phyloP scores from a whole-genome alignment of 2,888 invertebrate species.

The Dolomedes plantarius region DNA sequence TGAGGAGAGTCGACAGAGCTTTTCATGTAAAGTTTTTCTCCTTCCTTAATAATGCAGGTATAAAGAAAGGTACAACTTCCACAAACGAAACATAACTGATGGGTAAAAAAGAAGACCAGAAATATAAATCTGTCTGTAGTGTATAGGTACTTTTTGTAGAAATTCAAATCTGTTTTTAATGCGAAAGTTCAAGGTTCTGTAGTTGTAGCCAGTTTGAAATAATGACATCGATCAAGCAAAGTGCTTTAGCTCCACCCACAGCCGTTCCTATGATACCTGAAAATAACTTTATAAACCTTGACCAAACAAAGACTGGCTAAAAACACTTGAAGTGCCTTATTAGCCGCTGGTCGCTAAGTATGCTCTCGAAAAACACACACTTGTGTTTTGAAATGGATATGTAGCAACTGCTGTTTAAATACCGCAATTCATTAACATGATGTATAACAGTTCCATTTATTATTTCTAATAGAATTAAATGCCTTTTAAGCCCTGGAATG shows the following conservation, averaged over 20 bases:
- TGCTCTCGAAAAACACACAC: not conserved
- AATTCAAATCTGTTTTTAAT: too few species aligned
- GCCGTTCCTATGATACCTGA: constrained; percentile 53
- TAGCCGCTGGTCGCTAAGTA: constrained; percentile 40
- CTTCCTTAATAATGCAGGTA: too few species aligned
- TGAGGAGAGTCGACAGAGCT: too few species aligned
- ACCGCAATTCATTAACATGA: not conserved
- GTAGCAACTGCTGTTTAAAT: not conserved
- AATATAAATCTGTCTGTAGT: too few species aligned
- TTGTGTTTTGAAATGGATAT: not conserved
- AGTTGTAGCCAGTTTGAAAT: constrained; percentile 5
- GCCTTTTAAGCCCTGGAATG: too few species aligned
- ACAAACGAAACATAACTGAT: too few species aligned
- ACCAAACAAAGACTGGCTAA: constrained; percentile 40
- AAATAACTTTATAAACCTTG: constrained; percentile 35
- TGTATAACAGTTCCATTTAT: too few species aligned
- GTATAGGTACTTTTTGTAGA: too few species aligned
- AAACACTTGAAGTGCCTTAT: not conserved
- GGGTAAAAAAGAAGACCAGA: too few species aligned
- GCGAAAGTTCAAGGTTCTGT: constrained; percentile 48
- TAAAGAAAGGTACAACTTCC: too few species aligned
- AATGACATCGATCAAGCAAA: constrained; percentile 39
- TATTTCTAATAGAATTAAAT: too few species aligned
- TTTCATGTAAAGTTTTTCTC: too few species aligned
- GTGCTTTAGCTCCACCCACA: constrained; percentile 37